phyloP scores from a whole-genome alignment of 2,113 vertebrate genomes.

The Myotis yumanensis region DNA sequence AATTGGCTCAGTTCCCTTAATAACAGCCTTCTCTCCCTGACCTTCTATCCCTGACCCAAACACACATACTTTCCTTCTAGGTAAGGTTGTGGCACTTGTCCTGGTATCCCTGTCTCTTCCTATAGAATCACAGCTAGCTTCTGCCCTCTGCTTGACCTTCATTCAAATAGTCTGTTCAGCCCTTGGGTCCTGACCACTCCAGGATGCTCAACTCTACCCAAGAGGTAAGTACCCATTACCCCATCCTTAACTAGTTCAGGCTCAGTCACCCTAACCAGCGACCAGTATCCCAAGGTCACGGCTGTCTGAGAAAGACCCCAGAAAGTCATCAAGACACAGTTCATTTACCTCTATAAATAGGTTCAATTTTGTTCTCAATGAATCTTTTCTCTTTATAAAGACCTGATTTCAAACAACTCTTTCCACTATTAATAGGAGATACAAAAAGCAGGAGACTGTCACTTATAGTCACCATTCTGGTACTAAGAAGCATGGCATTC shows the following conservation, averaged over 20 bases:
- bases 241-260: neutral
- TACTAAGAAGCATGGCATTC: neutral
- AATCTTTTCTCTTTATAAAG: slow-evolving; percentile 25
- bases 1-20: neutral
- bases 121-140: neutral
- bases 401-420: slow-evolving; percentile 28
- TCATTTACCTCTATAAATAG: neutral
- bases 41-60: neutral
- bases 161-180: neutral
- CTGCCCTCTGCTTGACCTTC: neutral
- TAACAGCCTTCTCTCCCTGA: neutral
- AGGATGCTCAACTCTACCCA: neutral
- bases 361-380: neutral
- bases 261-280: neutral
- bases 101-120: neutral
- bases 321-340: neutral
- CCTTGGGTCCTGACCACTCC: neutral
- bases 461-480: neutral
- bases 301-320: neutral
- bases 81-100: neutral
- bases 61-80: neutral
- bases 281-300: neutral
- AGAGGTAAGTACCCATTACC: neutral
- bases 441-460: neutral
- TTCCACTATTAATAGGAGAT: slow-evolving; percentile 26